Conservation (phyloP, 2,888 invertebrate species). For the Eremobia ochroleuca region DNA sequence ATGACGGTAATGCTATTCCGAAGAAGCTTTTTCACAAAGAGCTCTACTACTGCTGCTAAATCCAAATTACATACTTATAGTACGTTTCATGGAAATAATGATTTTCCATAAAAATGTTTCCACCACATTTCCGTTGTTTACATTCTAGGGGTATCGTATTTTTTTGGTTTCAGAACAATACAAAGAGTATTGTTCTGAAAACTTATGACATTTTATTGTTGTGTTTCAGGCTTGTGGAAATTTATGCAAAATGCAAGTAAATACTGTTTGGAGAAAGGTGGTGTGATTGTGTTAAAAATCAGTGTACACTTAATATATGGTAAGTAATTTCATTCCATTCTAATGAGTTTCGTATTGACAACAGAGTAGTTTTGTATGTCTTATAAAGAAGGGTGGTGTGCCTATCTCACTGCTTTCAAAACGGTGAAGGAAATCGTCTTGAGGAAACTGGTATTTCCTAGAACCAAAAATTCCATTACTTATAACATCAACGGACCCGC, state of each 20-base stretch:
- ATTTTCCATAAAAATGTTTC: neutral
- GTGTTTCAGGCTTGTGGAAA: neutral
- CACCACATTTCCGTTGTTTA: neutral
- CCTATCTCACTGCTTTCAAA: neutral
- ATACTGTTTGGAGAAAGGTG: slow-evolving; percentile 11
- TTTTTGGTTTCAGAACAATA: neutral
- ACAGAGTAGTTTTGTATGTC: neutral
- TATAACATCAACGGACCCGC: neutral
- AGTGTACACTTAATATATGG: slow-evolving; percentile 5
- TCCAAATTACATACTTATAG: neutral
- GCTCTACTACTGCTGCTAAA: neutral
- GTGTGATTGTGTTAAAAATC: neutral
- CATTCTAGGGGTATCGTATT: neutral
- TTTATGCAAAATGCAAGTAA: neutral
- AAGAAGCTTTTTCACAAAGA: neutral
- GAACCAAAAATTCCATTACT: neutral
- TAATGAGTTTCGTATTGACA: neutral
- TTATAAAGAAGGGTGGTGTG: neutral
- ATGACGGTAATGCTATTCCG: neutral
- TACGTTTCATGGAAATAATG: neutral
- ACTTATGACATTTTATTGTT: neutral
- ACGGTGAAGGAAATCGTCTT: neutral
- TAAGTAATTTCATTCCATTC: neutral
- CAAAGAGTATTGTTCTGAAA: no score
- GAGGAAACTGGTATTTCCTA: neutral